These are phyloP conservation scores for Asteroscopus sphinx DNA, from an alignment of 2,888 invertebrate genomes.

Conservation along the genomic window DNA sequence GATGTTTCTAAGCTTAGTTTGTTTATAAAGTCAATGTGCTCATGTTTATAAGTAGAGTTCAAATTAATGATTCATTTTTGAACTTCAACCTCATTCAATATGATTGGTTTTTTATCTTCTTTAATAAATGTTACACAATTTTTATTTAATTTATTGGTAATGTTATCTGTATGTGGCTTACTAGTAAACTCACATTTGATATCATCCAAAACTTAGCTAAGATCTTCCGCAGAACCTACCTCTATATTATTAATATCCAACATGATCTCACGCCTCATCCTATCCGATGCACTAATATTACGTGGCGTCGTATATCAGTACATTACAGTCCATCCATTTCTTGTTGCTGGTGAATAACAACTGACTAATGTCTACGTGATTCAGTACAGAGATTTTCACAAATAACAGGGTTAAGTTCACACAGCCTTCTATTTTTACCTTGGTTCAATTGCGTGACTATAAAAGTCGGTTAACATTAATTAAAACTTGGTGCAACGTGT, in stretches of 20 bases:
- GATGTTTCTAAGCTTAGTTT: constrained; percentile 18
- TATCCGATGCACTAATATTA: constrained; percentile 37
- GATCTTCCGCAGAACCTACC: neutral
- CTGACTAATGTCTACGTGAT: constrained; percentile 54
- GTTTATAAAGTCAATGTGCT: constrained; percentile 28
- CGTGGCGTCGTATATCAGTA: constrained; percentile 26
- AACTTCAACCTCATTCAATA: neutral
- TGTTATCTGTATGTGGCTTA: no score
- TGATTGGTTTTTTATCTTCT: neutral
- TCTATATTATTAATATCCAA: constrained; percentile 37
- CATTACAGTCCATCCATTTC: constrained; percentile 46
- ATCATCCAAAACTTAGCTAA: neutral
- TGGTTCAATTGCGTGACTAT: constrained; percentile 74
- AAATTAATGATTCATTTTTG: neutral
- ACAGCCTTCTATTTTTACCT: constrained; percentile 75
- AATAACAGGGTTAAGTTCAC: constrained; percentile 71
- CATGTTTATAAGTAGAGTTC: neutral
- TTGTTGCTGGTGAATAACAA: constrained; percentile 46
- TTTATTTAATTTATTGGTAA: no score
- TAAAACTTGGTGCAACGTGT: constrained; percentile 72
- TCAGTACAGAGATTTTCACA: constrained; percentile 57
- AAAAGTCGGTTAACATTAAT: constrained; percentile 68
- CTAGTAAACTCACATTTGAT: neutral
- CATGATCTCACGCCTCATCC: constrained; percentile 41
- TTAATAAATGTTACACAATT: no score